Percentiles rank a stretch among this genome's conserved stretches.
Evolutionary conservation across 2,113 vertebrate genomes (phyloP).

Genomic region (Bos taurus): DNA sequence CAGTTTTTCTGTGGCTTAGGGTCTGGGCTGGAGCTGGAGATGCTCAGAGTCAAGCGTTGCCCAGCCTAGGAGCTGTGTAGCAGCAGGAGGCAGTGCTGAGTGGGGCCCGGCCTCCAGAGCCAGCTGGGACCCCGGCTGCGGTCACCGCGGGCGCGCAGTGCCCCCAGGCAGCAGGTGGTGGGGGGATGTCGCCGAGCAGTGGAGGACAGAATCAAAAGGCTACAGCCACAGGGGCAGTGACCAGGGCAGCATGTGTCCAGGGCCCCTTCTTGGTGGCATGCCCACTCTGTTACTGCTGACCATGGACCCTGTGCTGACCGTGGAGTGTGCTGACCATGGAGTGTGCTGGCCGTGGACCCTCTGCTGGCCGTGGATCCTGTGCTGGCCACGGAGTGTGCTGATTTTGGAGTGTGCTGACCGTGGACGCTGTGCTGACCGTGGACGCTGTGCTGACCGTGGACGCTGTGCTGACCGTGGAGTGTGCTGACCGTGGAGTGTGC

Average conservation of each 20-base stretch:
- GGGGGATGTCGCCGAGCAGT: neutral
- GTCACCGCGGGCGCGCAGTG: neutral
- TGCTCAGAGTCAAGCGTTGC: rapidly evolving
- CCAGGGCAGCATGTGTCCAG: neutral
- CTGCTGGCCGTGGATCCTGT: too few species aligned
- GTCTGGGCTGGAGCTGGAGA: neutral
- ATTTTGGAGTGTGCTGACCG: too few species aligned
- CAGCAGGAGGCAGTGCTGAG: neutral
- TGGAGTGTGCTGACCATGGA: too few species aligned
- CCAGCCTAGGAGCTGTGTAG: rapidly evolving
- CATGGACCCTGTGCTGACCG: too few species aligned
- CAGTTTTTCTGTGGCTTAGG: neutral
- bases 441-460: too few species aligned
- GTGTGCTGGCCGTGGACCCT: too few species aligned
- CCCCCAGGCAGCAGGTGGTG: neutral
- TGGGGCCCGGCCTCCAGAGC: neutral
- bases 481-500: too few species aligned
- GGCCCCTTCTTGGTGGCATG: too few species aligned
- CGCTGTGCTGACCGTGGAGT: rapidly evolving
- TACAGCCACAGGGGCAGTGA: neutral
- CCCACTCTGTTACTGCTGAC: neutral
- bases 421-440: too few species aligned
- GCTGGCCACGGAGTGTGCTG: too few species aligned
- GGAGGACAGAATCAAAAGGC: neutral
- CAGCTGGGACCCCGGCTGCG: neutral